phyloP scores from a whole-genome alignment of 1,140 invertebrate species.

The Drosophila mojavensis region DNA sequence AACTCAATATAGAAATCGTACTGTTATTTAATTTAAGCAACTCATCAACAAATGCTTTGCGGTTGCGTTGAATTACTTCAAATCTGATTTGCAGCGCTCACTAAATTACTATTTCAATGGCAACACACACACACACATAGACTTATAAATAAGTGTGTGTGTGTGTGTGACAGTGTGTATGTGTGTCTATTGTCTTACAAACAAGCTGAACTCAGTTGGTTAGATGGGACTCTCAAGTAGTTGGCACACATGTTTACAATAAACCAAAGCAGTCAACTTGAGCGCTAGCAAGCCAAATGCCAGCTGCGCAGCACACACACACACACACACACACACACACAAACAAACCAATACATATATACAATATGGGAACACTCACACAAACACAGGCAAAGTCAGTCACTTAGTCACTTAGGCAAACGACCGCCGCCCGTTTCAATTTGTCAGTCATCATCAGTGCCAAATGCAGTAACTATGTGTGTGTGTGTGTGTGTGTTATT shows the following conservation, averaged over 20 bases:
- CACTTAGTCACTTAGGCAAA: conserved; percentile 62
- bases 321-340: conserved; percentile 8
- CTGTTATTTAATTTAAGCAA: not conserved
- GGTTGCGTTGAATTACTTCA: conserved; percentile 24
- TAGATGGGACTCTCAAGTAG: conserved; percentile 50
- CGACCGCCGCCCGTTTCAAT: conserved; percentile 66
- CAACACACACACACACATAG: conserved; percentile 3
- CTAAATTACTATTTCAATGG: conserved; percentile 65
- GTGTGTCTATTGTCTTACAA: conserved; percentile 46
- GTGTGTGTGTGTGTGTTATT: conserved; percentile 41
- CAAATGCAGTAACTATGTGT: conserved; percentile 37
- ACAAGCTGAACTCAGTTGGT: conserved; percentile 29
- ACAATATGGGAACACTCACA: not conserved
- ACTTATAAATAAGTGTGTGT: not conserved
- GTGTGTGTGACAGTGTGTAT: conserved; percentile 1
- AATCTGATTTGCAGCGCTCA: conserved; percentile 35
- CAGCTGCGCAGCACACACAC: conserved; percentile 49
- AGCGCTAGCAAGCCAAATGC: conserved; percentile 69
- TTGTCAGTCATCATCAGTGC: conserved; percentile 73
- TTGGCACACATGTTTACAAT: conserved; percentile 79
- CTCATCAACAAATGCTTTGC: not conserved
- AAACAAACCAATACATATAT: not conserved
- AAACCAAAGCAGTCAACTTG: conserved; percentile 74
- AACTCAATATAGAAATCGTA: no score
- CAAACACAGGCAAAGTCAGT: conserved; percentile 51